These are phyloP conservation scores for Drosophila meridionalis DNA, from an alignment of 2,888 invertebrate genomes.

Conservation along the genomic window DNA sequence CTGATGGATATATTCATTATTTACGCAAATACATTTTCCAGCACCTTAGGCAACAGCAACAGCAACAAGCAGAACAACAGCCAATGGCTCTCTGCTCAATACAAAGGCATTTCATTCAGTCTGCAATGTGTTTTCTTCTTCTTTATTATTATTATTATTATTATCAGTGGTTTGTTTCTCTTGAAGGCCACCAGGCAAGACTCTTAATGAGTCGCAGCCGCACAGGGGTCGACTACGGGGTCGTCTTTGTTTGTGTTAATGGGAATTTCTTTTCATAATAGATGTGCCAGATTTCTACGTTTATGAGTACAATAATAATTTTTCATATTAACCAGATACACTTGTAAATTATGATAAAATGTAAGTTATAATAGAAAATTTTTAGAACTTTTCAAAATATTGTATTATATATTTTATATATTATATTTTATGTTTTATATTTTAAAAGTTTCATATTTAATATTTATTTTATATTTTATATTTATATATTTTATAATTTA, in stretches of 20 bases:
- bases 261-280: slow-evolving; percentile 10
- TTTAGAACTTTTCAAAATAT: too few relatives aligned
- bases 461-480: too few relatives aligned
- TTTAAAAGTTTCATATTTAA: too few relatives aligned
- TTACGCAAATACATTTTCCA: slow-evolving; percentile 36
- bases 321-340: neutral
- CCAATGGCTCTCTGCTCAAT: slow-evolving; percentile 1
- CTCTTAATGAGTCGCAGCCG: slow-evolving; percentile 19
- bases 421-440: too few relatives aligned
- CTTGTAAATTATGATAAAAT: neutral
- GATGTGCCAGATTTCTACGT: neutral
- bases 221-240: slow-evolving; percentile 10
- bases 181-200: slow-evolving; percentile 32
- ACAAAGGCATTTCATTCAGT: slow-evolving; percentile 54
- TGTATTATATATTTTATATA: neutral
- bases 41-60: slow-evolving; percentile 2
- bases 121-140: slow-evolving; percentile 25
- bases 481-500: too few relatives aligned
- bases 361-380: neutral
- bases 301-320: neutral
- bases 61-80: neutral
- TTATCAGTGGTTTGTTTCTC: slow-evolving; percentile 35
- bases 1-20: slow-evolving; percentile 10
- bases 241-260: slow-evolving; percentile 18
- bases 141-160: slow-evolving; percentile 28